Evolutionary conservation across 2,797 vertebrate genomes (phyloP).

Genomic region (Gephyroberyx darwinii): DNA sequence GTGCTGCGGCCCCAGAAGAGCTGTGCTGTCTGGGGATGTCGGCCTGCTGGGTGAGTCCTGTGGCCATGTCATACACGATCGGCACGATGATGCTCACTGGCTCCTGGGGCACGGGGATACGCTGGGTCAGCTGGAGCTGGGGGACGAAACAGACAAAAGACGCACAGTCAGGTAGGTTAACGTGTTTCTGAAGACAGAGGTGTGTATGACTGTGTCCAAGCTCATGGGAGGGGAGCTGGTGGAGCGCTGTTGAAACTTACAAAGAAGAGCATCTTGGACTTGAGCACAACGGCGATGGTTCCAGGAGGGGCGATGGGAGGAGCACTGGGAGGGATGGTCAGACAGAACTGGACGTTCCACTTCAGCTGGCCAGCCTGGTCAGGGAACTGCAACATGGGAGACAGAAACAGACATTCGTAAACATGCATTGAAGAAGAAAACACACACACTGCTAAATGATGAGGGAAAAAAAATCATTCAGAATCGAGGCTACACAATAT

Average conservation of each 20-base stretch:
- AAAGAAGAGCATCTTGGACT: constrained; percentile 99
- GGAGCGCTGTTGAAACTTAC: constrained; percentile 82
- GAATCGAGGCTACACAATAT: too few species aligned
- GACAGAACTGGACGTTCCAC: constrained; percentile 99
- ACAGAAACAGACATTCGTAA: too few species aligned
- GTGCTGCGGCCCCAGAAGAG: constrained; percentile 95
- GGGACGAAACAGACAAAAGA: constrained; percentile 33
- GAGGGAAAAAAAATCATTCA: too few species aligned
- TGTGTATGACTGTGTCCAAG: background rate
- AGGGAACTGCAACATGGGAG: constrained; percentile 86
- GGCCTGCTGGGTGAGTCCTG: constrained; percentile 96
- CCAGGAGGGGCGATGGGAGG: constrained; percentile 98
- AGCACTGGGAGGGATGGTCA: constrained; percentile 98
- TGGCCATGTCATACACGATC: constrained; percentile 99
- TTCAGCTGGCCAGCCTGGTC: constrained; percentile 96
- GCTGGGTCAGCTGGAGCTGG: constrained; percentile 97
- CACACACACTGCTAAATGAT: too few species aligned
- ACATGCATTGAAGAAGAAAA: too few species aligned
- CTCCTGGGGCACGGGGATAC: constrained; percentile 92
- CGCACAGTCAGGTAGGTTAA: background rate
- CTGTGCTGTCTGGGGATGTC: constrained; percentile 98
- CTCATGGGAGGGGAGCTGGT: background rate
- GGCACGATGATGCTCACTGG: constrained; percentile 97
- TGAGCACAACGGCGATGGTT: constrained; percentile 98
- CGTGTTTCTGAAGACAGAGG: background rate